phyloP scores from a whole-genome alignment of 2,888 invertebrate genomes.

The Uloborus plumipes region DNA sequence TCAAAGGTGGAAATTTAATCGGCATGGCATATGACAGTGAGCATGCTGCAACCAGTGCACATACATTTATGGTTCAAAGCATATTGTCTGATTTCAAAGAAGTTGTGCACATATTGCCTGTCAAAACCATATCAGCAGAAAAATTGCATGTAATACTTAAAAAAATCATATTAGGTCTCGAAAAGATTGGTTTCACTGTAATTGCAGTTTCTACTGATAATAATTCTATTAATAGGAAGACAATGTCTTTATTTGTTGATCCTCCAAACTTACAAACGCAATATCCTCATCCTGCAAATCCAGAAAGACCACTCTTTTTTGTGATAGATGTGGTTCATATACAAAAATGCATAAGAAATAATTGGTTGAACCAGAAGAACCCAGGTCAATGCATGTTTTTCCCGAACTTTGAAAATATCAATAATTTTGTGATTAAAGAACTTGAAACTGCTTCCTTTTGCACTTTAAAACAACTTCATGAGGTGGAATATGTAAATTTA shows the following conservation, averaged over 20 bases:
- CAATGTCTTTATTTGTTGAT: conserved; percentile 1
- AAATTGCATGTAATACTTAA: neutral
- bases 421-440: neutral
- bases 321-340: conserved; percentile 24
- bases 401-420: conserved; percentile 10
- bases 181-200: conserved; percentile 7
- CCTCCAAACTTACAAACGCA: neutral
- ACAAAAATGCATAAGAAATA: conserved; percentile 34
- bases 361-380: conserved; percentile 29
- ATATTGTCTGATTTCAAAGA: conserved; percentile 27
- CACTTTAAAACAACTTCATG: conserved; percentile 1
- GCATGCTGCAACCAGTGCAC: conserved; percentile 17
- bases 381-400: conserved; percentile 3
- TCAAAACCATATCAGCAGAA: neutral
- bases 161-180: neutral
- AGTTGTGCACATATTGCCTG: conserved; percentile 28
- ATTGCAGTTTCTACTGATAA: neutral
- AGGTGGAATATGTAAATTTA: neutral
- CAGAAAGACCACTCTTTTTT: conserved; percentile 3
- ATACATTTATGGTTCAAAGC: conserved; percentile 30
- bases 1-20: conserved; percentile 14
- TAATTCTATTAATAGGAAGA: conserved; percentile 25
- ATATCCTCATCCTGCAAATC: conserved; percentile 1
- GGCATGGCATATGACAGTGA: conserved; percentile 15
- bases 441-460: conserved; percentile 16